phyloP scores from a whole-genome alignment of 2,113 vertebrate species.

The Forbesichthys agassizii region DNA sequence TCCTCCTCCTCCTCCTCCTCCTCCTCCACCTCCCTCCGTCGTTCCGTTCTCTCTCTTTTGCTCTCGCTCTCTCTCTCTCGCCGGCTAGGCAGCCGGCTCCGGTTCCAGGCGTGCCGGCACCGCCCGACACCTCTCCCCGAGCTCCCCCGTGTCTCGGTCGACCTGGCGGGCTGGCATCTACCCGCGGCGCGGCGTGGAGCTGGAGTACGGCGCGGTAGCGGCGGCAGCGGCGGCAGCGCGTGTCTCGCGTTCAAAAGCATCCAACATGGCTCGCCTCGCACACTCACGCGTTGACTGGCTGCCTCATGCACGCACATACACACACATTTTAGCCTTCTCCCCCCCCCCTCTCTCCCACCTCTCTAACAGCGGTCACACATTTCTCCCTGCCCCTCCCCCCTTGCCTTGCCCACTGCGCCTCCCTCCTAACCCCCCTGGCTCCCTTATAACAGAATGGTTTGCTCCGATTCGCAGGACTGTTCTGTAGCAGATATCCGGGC shows the following conservation, averaged over 20 bases:
- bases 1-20: conserved; percentile 69
- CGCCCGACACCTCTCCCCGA: conserved; percentile 80
- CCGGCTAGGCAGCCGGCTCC: conserved; percentile 76
- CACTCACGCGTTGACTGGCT: background rate
- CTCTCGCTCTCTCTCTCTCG: conserved; percentile 38
- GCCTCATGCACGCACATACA: conserved; percentile 35
- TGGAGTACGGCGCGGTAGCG: conserved; percentile 74
- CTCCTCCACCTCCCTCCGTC: conserved; percentile 26
- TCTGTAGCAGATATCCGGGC: background rate
- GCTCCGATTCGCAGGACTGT: conserved; percentile 63
- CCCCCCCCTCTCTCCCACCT: conserved; percentile 10
- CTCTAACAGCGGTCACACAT: conserved; percentile 52
- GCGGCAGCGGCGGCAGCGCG: conserved; percentile 63
- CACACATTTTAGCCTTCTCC: conserved; percentile 19
- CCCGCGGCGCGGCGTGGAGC: conserved; percentile 77
- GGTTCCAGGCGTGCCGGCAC: conserved; percentile 75
- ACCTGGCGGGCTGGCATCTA: conserved; percentile 82
- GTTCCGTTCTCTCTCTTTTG: conserved; percentile 38
- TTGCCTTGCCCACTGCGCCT: conserved; percentile 35
- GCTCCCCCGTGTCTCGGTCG: conserved; percentile 79
- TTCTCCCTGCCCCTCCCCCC: conserved; percentile 63
- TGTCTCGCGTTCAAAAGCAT: conserved; percentile 79
- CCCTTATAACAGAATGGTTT: conserved; percentile 56
- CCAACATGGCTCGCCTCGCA: conserved; percentile 88
- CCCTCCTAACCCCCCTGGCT: conserved; percentile 30